phyloP scores from a whole-genome alignment of 2,888 invertebrate genomes.

The Troides helena region DNA sequence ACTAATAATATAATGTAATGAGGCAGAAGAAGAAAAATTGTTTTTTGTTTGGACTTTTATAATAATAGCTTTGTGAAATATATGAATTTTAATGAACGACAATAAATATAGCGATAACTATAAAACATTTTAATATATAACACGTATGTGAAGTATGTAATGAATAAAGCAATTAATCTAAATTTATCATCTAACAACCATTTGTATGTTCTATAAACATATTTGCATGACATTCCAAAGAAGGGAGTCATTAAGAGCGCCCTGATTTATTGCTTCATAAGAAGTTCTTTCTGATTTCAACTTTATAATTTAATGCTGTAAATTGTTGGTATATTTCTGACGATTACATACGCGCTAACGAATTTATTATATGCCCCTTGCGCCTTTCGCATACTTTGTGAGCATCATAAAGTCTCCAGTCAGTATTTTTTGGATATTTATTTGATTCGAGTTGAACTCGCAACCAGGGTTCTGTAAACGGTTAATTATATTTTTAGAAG shows the following conservation, averaged over 20 bases:
- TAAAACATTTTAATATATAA: too few relatives aligned
- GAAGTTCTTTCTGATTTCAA: slow-evolving; percentile 78
- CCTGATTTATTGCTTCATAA: slow-evolving; percentile 71
- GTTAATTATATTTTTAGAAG: slow-evolving; percentile 48
- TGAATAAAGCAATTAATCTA: neutral
- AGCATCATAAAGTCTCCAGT: slow-evolving; percentile 65
- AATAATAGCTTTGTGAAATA: too few relatives aligned
- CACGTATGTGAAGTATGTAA: neutral
- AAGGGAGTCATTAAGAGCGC: slow-evolving; percentile 60
- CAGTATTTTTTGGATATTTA: slow-evolving; percentile 70
- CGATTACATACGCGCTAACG: slow-evolving; percentile 75
- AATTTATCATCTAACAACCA: neutral
- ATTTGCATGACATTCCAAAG: slow-evolving; percentile 39
- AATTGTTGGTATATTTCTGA: slow-evolving; percentile 72
- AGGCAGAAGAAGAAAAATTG: too few relatives aligned
- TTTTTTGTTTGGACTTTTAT: too few relatives aligned
- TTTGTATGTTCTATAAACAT: slow-evolving; percentile 15
- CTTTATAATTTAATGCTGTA: slow-evolving; percentile 76
- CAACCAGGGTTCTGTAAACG: slow-evolving; percentile 60
- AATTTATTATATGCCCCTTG: slow-evolving; percentile 64
- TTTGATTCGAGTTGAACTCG: slow-evolving; percentile 62
- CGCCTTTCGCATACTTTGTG: slow-evolving; percentile 64
- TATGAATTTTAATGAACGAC: too few relatives aligned
- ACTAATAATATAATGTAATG: too few relatives aligned
- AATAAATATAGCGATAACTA: too few relatives aligned